A percentile compares a stretch with the other conserved stretches of the same genome.
These are phyloP conservation scores for Uloborus plumipes DNA, from an alignment of 2,888 invertebrate genomes.

Conservation along the genomic window DNA sequence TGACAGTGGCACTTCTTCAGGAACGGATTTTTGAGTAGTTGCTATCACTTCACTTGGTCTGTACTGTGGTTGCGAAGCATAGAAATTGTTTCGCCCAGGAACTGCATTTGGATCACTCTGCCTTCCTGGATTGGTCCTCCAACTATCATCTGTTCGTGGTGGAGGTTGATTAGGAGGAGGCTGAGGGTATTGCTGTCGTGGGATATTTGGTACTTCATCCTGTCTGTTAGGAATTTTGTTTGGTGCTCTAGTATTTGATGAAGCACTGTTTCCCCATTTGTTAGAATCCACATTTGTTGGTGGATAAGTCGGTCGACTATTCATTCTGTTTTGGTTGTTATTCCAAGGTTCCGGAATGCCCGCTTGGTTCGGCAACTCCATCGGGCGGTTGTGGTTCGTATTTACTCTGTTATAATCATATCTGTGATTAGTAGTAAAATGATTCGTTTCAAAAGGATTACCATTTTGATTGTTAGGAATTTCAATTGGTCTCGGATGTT, in stretches of 20 bases:
- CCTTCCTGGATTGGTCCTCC: constrained; percentile 33
- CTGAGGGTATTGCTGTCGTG: constrained; percentile 42
- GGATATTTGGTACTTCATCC: constrained; percentile 11
- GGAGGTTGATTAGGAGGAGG: constrained; percentile 19
- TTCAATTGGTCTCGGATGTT: constrained; percentile 52
- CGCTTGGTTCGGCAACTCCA: constrained; percentile 29
- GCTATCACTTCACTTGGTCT: constrained; percentile 55
- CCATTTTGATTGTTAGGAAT: constrained; percentile 38
- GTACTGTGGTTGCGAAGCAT: constrained; percentile 49
- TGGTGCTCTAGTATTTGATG: constrained; percentile 18
- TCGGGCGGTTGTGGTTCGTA: constrained; percentile 25
- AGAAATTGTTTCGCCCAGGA: constrained; percentile 52
- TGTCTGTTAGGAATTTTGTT: constrained; percentile 18
- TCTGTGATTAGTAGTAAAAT: constrained; percentile 12
- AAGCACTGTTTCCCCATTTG: constrained; percentile 23
- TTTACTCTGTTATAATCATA: constrained; percentile 46
- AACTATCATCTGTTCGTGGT: constrained; percentile 24
- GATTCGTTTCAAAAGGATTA: constrained; percentile 11
- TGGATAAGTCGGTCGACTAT: constrained; percentile 12
- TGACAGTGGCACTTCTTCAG: constrained; percentile 68
- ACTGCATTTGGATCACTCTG: constrained; percentile 29
- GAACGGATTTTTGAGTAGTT: constrained; percentile 58
- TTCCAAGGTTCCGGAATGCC: constrained; percentile 23
- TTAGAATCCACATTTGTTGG: constrained; percentile 18
- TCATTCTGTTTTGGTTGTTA: constrained; percentile 28